A percentile compares a stretch with the other conserved stretches of the same genome.
These are phyloP conservation scores for Malthinus flaveolus DNA, from an alignment of 2,888 invertebrate genomes.

Conservation along the genomic window DNA sequence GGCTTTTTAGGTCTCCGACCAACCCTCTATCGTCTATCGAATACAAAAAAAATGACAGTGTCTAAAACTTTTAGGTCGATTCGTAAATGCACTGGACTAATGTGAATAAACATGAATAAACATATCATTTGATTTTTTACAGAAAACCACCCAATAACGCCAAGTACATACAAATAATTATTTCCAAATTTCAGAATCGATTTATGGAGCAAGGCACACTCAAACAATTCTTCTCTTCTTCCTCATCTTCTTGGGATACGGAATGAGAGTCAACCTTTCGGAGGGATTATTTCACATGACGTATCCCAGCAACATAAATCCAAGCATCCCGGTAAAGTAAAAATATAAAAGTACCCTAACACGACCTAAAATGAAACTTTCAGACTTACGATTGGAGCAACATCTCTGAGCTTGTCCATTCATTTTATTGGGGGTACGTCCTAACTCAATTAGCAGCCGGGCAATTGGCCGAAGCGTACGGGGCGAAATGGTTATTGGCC, in stretches of 20 bases:
- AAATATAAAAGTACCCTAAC: background rate
- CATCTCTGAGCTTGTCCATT: constrained; percentile 65
- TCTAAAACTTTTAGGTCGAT: no score
- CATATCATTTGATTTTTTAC: no score
- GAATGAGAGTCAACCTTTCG: constrained; percentile 68
- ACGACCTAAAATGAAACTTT: constrained; percentile 7
- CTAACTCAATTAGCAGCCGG: constrained; percentile 73
- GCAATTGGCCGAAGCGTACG: constrained; percentile 71
- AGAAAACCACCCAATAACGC: no score
- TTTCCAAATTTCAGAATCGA: constrained; percentile 39
- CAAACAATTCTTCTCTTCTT: constrained; percentile 65
- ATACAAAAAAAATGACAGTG: no score
- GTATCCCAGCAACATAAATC: constrained; percentile 52
- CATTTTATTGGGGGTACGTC: constrained; percentile 82
- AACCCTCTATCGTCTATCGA: no score
- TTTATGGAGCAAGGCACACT: constrained; percentile 64
- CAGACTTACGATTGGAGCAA: constrained; percentile 63
- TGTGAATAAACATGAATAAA: no score
- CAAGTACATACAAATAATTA: no score
- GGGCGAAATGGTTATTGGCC: constrained; percentile 70
- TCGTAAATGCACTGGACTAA: no score
- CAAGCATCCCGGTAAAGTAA: constrained; percentile 54
- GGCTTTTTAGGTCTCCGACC: no score
- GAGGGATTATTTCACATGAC: constrained; percentile 78
- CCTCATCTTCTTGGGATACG: constrained; percentile 63